Evolutionary conservation across 1,140 invertebrate genomes (phyloP).

Genomic region (Microplitis demolitor): DNA sequence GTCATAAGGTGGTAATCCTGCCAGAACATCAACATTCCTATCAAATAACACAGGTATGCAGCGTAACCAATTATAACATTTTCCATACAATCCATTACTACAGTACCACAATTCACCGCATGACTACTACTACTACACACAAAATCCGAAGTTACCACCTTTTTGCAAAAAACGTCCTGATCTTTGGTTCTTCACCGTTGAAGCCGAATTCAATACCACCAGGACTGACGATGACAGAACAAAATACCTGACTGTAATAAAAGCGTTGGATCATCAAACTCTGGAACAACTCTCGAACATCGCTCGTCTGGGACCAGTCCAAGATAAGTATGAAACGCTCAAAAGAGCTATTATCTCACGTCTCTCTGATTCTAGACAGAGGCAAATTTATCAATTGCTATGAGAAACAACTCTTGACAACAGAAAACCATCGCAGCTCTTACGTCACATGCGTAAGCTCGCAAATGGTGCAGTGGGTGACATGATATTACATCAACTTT

Average conservation of each 20-base stretch:
- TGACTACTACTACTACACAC: background rate
- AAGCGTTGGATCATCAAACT: background rate
- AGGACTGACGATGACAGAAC: background rate
- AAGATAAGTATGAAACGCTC: conserved; percentile 17
- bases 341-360: conserved; percentile 24
- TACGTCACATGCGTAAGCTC: conserved; percentile 32
- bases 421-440: conserved; percentile 36
- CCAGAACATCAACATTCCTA: too few relatives aligned
- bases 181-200: background rate
- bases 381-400: conserved; percentile 26
- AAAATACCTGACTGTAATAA: too few relatives aligned
- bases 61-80: too few relatives aligned
- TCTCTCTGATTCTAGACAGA: too few relatives aligned
- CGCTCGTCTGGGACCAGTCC: background rate
- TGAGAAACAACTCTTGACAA: conserved; percentile 32
- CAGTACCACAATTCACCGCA: background rate
- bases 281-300: conserved; percentile 22
- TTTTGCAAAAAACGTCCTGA: background rate
- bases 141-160: background rate
- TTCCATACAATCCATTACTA: background rate
- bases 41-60: too few relatives aligned
- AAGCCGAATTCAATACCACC: background rate
- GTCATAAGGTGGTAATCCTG: too few relatives aligned
- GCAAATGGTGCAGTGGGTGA: conserved; percentile 19
- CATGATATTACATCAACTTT: conserved; percentile 29